These are phyloP conservation scores for Drosophila anceps DNA, from an alignment of 2,888 invertebrate genomes.

Conservation along the genomic window DNA sequence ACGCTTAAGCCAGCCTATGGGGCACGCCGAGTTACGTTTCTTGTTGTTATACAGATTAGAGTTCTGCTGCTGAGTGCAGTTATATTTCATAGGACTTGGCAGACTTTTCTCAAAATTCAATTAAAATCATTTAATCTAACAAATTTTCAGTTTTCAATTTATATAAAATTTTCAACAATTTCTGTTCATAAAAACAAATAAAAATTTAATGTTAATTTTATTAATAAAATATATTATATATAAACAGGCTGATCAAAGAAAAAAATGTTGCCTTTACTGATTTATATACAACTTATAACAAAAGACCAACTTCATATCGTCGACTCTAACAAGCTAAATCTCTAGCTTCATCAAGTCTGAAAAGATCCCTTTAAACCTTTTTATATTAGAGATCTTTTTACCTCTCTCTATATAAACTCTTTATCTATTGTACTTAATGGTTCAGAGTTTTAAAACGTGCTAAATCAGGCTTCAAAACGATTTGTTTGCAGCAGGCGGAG, in stretches of 20 bases:
- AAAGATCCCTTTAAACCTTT: neutral
- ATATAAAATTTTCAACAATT: neutral
- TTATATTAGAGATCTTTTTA: neutral
- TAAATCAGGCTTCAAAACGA: neutral
- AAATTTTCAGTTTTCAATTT: too few species aligned
- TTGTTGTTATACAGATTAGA: too few species aligned
- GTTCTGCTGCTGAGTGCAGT: neutral
- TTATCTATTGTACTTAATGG: neutral
- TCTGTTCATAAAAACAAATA: too few species aligned
- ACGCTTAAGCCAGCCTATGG: neutral
- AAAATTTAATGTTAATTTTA: too few species aligned
- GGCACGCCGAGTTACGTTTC: neutral
- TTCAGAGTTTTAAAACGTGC: neutral
- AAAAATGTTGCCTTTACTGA: too few species aligned
- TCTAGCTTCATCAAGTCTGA: too few species aligned
- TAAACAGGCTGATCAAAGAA: too few species aligned
- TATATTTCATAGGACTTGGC: neutral
- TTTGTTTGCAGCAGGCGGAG: conserved; percentile 6
- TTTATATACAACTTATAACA: too few species aligned
- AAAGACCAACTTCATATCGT: too few species aligned
- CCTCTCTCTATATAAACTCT: neutral
- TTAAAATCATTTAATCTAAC: neutral
- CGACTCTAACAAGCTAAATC: too few species aligned
- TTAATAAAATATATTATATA: too few species aligned
- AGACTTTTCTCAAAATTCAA: neutral